These are phyloP conservation scores for Megamerina dolium DNA, from an alignment of 2,888 invertebrate genomes.

Conservation along the genomic window DNA sequence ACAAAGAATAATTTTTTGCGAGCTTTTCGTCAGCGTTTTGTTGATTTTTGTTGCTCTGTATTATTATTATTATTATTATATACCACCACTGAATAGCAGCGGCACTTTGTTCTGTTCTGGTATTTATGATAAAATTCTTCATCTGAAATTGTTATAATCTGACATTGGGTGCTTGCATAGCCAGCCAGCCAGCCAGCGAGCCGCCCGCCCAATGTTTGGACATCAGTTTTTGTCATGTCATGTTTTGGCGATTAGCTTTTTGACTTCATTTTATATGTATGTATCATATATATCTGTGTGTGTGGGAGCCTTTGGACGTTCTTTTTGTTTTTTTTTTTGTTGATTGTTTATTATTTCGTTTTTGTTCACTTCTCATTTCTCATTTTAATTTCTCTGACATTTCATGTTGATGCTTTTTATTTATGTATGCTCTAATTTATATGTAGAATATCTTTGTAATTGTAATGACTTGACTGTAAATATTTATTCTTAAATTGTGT, in stretches of 20 bases:
- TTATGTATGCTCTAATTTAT: too few species aligned
- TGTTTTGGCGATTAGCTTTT: slow-evolving; percentile 11
- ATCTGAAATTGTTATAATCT: background rate
- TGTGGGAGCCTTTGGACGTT: background rate
- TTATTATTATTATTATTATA: too few species aligned
- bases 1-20: too few species aligned
- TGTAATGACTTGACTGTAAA: background rate
- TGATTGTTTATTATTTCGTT: background rate
- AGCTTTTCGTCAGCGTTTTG: too few species aligned
- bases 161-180: background rate
- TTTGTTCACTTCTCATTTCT: background rate
- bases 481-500: background rate
- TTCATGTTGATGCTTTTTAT: too few species aligned
- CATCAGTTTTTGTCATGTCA: slow-evolving; percentile 5
- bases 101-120: background rate
- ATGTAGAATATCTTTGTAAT: too few species aligned
- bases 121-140: background rate
- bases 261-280: slow-evolving; percentile 9
- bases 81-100: too few species aligned
- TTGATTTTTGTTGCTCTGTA: too few species aligned
- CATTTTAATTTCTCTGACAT: too few species aligned
- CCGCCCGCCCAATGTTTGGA: background rate
- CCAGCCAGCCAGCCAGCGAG: too few species aligned
- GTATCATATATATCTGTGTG: background rate
- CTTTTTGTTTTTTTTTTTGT: background rate